Evolutionary conservation across 2,797 vertebrate species (phyloP).

Genomic region (Catostomus latipinnis): DNA sequence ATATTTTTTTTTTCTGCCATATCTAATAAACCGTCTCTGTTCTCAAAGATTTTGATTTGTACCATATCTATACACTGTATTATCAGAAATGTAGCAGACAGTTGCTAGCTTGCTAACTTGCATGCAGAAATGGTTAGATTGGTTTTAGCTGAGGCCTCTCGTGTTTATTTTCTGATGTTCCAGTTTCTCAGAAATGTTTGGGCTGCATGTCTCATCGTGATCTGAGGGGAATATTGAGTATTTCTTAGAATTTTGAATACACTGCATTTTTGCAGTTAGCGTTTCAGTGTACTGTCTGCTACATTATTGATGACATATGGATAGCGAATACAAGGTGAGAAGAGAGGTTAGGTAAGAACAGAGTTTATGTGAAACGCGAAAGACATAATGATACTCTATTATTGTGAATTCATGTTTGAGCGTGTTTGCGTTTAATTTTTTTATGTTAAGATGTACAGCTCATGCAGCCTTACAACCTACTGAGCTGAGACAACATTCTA

Average conservation of each 20-base stretch:
- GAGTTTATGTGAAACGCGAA: constrained; percentile 19
- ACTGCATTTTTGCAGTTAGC: constrained; percentile 1
- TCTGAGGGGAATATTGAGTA: neutral
- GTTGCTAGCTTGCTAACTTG: neutral
- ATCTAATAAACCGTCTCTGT: neutral
- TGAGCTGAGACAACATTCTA: too few relatives aligned
- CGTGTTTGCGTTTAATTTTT: neutral
- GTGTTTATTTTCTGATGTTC: neutral
- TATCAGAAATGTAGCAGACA: neutral
- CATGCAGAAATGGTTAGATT: neutral
- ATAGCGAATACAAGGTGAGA: constrained; percentile 28
- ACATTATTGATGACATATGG: constrained; percentile 11
- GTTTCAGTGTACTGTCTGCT: neutral
- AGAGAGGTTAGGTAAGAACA: neutral
- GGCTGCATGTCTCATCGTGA: neutral
- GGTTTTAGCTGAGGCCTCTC: neutral
- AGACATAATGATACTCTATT: constrained; percentile 12
- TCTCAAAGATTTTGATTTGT: constrained; percentile 1
- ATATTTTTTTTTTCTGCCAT: too few relatives aligned
- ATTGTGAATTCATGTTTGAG: constrained; percentile 15
- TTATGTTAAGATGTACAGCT: too few relatives aligned
- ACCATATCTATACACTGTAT: neutral
- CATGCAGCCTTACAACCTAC: too few relatives aligned
- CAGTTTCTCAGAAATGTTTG: neutral
- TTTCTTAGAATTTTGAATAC: constrained; percentile 15